phyloP scores from a whole-genome alignment of 2,797 vertebrate species.

The Pelochelys cantorii region DNA sequence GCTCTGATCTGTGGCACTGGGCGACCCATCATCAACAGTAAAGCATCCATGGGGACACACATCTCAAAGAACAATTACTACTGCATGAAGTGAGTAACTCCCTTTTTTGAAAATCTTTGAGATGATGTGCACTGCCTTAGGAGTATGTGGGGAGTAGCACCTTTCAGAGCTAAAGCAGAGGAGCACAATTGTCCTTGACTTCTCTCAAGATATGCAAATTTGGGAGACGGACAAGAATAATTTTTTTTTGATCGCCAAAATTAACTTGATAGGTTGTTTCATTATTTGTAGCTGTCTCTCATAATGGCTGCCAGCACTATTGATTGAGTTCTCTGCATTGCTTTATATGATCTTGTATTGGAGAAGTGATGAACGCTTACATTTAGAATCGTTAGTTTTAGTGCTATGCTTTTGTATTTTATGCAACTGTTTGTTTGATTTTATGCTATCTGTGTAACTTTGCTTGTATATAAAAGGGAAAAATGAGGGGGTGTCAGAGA shows the following conservation, averaged over 20 bases:
- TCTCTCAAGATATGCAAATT: background rate
- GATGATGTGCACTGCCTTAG: background rate
- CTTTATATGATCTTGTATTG: background rate
- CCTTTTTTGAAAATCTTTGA: background rate
- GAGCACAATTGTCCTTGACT: background rate
- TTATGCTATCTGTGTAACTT: background rate
- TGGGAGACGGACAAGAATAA: slow-evolving; percentile 14
- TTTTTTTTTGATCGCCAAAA: slow-evolving; percentile 32
- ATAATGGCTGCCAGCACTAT: background rate
- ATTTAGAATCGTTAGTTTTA: background rate
- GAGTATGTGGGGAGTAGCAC: background rate
- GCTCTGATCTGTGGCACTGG: too few relatives aligned
- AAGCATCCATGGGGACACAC: too few relatives aligned
- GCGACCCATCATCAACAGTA: too few relatives aligned
- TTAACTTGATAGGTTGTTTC: slow-evolving; percentile 2
- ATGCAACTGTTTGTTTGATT: background rate
- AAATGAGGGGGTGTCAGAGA: slow-evolving; percentile 12
- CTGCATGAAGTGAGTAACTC: too few relatives aligned
- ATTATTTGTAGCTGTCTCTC: background rate
- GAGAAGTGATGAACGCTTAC: background rate
- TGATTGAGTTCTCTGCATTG: background rate
- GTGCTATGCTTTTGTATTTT: background rate
- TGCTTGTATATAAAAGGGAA: background rate
- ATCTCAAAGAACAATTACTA: too few relatives aligned
- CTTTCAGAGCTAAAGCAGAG: background rate